Evolutionary conservation across 2,888 invertebrate genomes (phyloP).

Genomic region (Alviniconcha strummeri): DNA sequence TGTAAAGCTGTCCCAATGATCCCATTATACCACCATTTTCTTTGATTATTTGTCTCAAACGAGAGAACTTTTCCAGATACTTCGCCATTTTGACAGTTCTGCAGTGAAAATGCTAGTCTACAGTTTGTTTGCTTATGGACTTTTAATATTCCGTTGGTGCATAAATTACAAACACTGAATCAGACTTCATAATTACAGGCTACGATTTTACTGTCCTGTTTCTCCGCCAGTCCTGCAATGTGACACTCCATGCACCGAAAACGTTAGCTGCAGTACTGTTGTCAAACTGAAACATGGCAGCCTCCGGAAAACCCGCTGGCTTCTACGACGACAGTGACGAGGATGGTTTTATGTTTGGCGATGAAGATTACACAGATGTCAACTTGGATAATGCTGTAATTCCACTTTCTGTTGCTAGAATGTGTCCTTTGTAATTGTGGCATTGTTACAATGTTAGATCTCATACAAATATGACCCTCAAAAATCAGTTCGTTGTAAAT

Average conservation of each 20-base stretch:
- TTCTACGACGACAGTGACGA: constrained; percentile 55
- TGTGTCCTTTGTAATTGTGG: too few relatives aligned
- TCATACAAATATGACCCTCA: too few relatives aligned
- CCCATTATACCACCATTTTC: constrained; percentile 61
- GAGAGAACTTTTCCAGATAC: constrained; percentile 57
- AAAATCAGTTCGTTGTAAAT: too few relatives aligned
- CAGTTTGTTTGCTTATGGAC: too few relatives aligned
- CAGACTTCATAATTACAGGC: too few relatives aligned
- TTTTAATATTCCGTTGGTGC: too few relatives aligned
- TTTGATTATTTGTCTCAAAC: constrained; percentile 52
- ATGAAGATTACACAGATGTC: constrained; percentile 29
- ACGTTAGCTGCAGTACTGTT: not conserved
- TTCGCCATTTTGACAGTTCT: constrained; percentile 50
- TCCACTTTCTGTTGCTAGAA: too few relatives aligned
- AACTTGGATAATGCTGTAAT: not conserved
- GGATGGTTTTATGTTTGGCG: constrained; percentile 48
- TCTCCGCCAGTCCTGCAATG: too few relatives aligned
- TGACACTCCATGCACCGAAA: too few relatives aligned
- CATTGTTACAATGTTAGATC: too few relatives aligned
- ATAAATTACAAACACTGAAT: too few relatives aligned
- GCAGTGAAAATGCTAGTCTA: constrained; percentile 2
- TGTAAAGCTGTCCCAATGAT: constrained; percentile 49
- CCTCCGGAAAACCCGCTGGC: constrained; percentile 48
- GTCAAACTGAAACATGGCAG: constrained; percentile 30
- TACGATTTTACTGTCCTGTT: too few relatives aligned